These are phyloP conservation scores for Homarus americanus DNA, from an alignment of 1,140 invertebrate genomes.

Conservation along the genomic window DNA sequence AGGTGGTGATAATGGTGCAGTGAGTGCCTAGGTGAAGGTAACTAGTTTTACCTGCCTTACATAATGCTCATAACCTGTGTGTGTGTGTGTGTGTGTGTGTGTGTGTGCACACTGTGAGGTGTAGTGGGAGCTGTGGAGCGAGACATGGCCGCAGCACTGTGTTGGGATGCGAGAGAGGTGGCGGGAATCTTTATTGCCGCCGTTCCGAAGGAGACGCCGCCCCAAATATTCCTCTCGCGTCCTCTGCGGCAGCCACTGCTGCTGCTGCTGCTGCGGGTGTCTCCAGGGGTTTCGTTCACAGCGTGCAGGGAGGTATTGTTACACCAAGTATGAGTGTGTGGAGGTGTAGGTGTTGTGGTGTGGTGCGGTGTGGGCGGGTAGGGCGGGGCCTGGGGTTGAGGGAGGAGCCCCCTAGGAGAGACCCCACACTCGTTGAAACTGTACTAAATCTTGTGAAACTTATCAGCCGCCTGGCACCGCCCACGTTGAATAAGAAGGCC, in stretches of 20 bases:
- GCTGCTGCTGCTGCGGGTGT: conserved; percentile 46
- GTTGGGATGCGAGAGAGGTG: conserved; percentile 65
- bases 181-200: conserved; percentile 69
- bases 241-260: conserved; percentile 71
- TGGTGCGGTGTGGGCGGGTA: too few relatives aligned
- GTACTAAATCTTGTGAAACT: conserved; percentile 55
- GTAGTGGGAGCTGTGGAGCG: conserved; percentile 4
- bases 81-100: conserved; percentile 27
- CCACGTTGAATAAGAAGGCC: conserved; percentile 53
- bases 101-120: background rate
- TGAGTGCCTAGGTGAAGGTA: background rate
- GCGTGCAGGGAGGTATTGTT: background rate
- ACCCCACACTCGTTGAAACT: conserved; percentile 9
- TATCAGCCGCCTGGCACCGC: conserved; percentile 20
- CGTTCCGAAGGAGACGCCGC: conserved; percentile 63
- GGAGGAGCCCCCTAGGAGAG: background rate
- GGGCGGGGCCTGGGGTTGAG: conserved; percentile 16
- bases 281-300: conserved; percentile 51
- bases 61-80: background rate
- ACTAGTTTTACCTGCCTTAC: too few relatives aligned
- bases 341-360: background rate
- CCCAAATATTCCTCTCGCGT: conserved; percentile 71
- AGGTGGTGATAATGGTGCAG: conserved; percentile 9
- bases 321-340: background rate
- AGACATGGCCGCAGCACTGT: conserved; percentile 14